Percentiles rank a stretch among this genome's conserved stretches.
Evolutionary conservation across 2,888 invertebrate genomes (phyloP).

Genomic region (Plagiodera versicolora): DNA sequence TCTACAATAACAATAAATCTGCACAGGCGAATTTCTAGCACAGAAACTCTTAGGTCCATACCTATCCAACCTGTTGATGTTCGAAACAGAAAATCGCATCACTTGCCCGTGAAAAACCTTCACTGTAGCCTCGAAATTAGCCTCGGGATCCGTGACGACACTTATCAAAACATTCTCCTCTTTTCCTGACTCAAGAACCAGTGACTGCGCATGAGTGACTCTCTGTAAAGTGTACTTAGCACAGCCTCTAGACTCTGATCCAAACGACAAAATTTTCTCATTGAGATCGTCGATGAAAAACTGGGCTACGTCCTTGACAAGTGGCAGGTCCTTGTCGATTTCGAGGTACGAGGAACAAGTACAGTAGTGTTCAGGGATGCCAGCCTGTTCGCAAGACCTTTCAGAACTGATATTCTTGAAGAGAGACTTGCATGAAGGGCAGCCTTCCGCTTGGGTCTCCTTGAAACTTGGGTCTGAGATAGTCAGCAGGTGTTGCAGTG

Average conservation of each 20-base stretch:
- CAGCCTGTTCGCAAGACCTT: conserved; percentile 70
- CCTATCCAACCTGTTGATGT: conserved; percentile 60
- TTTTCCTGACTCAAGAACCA: conserved; percentile 30
- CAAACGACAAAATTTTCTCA: conserved; percentile 27
- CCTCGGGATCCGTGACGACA: conserved; percentile 67
- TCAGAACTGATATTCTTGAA: conserved; percentile 62
- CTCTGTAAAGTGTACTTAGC: conserved; percentile 40
- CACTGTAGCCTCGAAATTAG: conserved; percentile 71
- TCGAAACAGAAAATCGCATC: conserved; percentile 55
- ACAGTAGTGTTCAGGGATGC: conserved; percentile 74
- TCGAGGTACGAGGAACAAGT: conserved; percentile 65
- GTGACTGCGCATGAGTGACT: conserved; percentile 34
- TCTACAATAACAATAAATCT: conserved; percentile 58
- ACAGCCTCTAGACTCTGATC: conserved; percentile 33
- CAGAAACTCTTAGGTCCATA: conserved; percentile 59
- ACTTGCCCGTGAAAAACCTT: conserved; percentile 42
- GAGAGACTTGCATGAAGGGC: conserved; percentile 67
- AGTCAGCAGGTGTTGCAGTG: conserved; percentile 64
- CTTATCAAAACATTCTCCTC: conserved; percentile 62
- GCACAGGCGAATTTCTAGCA: conserved; percentile 50
- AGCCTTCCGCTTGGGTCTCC: conserved; percentile 56
- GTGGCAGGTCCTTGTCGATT: conserved; percentile 54
- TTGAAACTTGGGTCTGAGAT: conserved; percentile 36
- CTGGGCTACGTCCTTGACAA: conserved; percentile 59
- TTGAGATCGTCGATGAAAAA: conserved; percentile 52